Percentiles rank a stretch among this genome's conserved stretches.
phyloP scores from a whole-genome alignment of 2,888 invertebrate genomes.

The Cantharis rufa region DNA sequence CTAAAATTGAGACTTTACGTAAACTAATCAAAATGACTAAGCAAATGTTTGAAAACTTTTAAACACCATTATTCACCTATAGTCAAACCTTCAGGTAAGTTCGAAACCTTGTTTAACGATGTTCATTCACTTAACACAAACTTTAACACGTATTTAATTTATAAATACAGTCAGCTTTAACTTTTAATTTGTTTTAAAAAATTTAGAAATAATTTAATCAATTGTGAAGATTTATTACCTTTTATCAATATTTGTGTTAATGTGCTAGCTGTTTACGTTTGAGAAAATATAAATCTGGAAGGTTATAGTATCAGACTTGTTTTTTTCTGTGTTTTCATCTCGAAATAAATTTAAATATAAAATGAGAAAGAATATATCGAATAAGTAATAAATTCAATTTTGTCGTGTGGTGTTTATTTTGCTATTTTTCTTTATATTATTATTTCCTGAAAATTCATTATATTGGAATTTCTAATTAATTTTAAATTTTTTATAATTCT shows the following conservation, averaged over 20 bases:
- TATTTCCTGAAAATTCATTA: not conserved
- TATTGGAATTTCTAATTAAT: not conserved
- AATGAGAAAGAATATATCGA: not conserved
- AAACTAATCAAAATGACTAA: slow-evolving; percentile 3
- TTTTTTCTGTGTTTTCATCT: not conserved
- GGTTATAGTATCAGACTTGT: not conserved
- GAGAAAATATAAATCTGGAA: not conserved
- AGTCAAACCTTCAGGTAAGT: not conserved
- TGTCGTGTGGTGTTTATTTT: not conserved
- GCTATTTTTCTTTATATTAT: not conserved
- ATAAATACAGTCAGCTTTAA: not conserved
- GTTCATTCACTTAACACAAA: not conserved
- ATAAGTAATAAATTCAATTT: not conserved
- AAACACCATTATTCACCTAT: not conserved
- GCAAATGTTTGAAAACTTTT: not conserved
- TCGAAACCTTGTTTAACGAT: not conserved
- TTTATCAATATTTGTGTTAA: slow-evolving; percentile 4
- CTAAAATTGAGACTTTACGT: not conserved
- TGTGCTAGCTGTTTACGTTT: not conserved
- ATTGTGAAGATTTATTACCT: not conserved
- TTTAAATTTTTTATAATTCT: not conserved
- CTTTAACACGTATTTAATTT: not conserved
- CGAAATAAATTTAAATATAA: not conserved
- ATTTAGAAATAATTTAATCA: not conserved
- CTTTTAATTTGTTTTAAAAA: not conserved